Base-by-base conservation (phyloP, 2,888 invertebrate genomes). In the Resseliella maxima region DNA sequence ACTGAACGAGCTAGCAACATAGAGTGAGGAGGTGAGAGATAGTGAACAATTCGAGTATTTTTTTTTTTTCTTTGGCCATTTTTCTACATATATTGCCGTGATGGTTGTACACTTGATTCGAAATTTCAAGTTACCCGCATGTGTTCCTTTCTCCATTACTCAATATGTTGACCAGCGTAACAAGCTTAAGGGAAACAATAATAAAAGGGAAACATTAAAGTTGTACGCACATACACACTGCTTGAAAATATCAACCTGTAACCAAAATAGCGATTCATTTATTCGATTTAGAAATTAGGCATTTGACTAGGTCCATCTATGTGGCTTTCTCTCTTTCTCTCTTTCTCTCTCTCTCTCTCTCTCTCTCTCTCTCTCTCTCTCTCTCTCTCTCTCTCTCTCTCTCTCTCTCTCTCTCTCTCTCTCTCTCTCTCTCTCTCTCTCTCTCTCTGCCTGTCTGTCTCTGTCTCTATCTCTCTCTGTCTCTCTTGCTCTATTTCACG, bases 241-340 rank as follows among this genome's bases (percentile, higher is more conserved):
- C 72, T 12, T 72, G 72, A 72, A n/a, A n/a, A n/a, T n/a, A n/a
- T n/a, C n/a, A n/a, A 72, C 72, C 31, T 31, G 31, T 72, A 72
- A 72, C 31, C 27, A 59, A 6, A 24, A 27, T 59, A 24, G 59
- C 59, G 27, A 59, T 59, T n/a, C 24, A 59, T 59, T 27, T 12
- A 59, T 5, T 59, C 0, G 2, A 27, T 59, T 59, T 3, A 59
- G 2, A 59, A 59, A 6, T 59, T 12, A 59, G 15, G 15, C 10
- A 18, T 8, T 50, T 50, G 24, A 24, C 5, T 59, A 24, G 5
- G 24, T 24, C 59, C n/a, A n/a, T n/a, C n/a, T n/a, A n/a, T n/a
- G n/a, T n/a, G n/a, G n/a, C n/a, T n/a, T n/a, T n/a, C n/a, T n/a
- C n/a, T n/a, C n/a, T n/a, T n/a, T n/a, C n/a, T n/a, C n/a, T n/a